These are phyloP conservation scores for silkworm (Bombyx mori) DNA, from an alignment of 1,140 invertebrate genomes.

Conservation along the genomic window ASM3026992v2 NC_085130.1:17586501-17587000, in stretches of 20 bases:
- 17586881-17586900: slow-evolving; percentile 31
- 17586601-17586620: slow-evolving; percentile 17
- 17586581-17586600: slow-evolving; percentile 3
- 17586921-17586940: slow-evolving; percentile 47
- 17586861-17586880: slow-evolving; percentile 14
- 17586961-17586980: slow-evolving; percentile 51
- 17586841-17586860: slow-evolving; percentile 10
- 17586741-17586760: slow-evolving; percentile 43
- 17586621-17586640: slow-evolving; percentile 6
- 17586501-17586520: slow-evolving; percentile 19
- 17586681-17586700: slow-evolving; percentile 58
- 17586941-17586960: slow-evolving; percentile 50
- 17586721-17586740: slow-evolving; percentile 14
- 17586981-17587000: slow-evolving; percentile 61
- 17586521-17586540: slow-evolving; percentile 24
- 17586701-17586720: slow-evolving; percentile 56
- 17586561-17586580: slow-evolving; percentile 10
- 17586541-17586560: slow-evolving; percentile 17
- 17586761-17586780: slow-evolving; percentile 32
- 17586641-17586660: slow-evolving; percentile 23
- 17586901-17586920: slow-evolving; percentile 39
- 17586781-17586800: slow-evolving; percentile 8
- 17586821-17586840: background rate
- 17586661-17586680: slow-evolving; percentile 32
- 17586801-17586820: slow-evolving; percentile 13